Percentiles rank a stretch among this genome's conserved stretches.
phyloP scores from a whole-genome alignment of 1,140 invertebrate species.

The Zaprionus ghesquierei region DNA sequence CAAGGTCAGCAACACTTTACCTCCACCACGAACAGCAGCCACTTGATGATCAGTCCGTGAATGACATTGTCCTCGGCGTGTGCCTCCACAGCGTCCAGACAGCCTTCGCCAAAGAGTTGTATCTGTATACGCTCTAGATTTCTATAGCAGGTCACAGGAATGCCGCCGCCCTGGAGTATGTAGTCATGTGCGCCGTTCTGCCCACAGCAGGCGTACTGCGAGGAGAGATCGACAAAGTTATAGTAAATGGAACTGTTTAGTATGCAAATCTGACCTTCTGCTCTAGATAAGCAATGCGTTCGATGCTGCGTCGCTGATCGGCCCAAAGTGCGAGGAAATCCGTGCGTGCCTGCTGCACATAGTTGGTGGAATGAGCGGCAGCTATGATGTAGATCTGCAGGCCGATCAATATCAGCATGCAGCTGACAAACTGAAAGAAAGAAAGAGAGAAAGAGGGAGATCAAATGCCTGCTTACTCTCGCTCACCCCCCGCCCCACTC shows the following conservation, averaged over 20 bases:
- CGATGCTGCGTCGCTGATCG: conserved; percentile 43
- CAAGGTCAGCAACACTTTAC: conserved; percentile 57
- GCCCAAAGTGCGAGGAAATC: conserved; percentile 64
- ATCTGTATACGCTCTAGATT: conserved; percentile 32
- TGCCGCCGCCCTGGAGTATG: conserved; percentile 48
- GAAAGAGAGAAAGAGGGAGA: fast-evolving
- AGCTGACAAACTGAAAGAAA: conserved; percentile 59
- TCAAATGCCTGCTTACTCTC: neutral
- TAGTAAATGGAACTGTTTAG: neutral
- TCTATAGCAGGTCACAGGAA: conserved; percentile 63
- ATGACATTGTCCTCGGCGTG: conserved; percentile 68
- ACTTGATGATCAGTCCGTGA: conserved; percentile 68
- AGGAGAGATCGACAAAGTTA: neutral
- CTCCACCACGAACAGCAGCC: conserved; percentile 68
- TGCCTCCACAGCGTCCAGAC: conserved; percentile 56
- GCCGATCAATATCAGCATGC: conserved; percentile 67
- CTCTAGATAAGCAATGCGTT: conserved; percentile 57
- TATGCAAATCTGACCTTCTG: conserved; percentile 44
- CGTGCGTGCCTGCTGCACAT: conserved; percentile 60
- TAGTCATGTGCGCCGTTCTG: conserved; percentile 60
- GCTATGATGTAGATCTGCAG: conserved; percentile 74
- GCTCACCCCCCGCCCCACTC: conserved; percentile 33
- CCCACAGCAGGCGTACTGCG: conserved; percentile 69
- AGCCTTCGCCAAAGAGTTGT: conserved; percentile 53
- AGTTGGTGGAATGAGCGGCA: conserved; percentile 69